Evolutionary conservation across 2,888 invertebrate species (phyloP), one percentile per base, ranked within the genome.

Genomic region (Lysandra coridon): DNA sequence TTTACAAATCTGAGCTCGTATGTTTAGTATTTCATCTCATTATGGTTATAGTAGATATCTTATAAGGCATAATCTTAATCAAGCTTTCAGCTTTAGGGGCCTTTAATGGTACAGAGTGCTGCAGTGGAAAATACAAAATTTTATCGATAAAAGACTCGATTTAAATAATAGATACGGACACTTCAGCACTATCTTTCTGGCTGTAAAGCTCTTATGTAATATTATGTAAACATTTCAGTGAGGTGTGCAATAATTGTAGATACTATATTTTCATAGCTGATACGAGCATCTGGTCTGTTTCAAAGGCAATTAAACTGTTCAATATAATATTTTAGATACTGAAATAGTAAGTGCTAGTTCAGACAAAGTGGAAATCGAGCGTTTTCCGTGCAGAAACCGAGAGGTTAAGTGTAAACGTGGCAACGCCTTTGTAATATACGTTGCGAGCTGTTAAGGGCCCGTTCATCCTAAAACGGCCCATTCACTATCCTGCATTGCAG

Each of bases 201-300:
- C 80, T 78, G 76, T 69, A 62, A 69, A 78, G 80, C 73, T 64
- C 53, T 60, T 49, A 40, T 69, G 81, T 57, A 82, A 77, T 79
- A 82, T 83, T 82, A 78, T 84, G 80, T 81, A 81, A 82, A 81
- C 81, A 79, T 81, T 81, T 83, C 85, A 85, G 84, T 86, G 82
- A 82, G 87, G 87, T 89, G 85, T 88, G 90, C 90, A 90, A 88
- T 86, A 90, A 88, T 86, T 87, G 92, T 92, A 91, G 93, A 17
- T 76, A 76, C 57, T 76, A 57, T 49, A 53, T 57, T 53, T 33
- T 33, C 33, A 53, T 44, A 10, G 53, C 30, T 14, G n/a, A 57
- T 14, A 53, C 57, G 57, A 76, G 6, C 76, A 33, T 53, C 33
- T 76, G 57, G 6, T 76, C 33, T 69, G 14, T 17, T 33, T 14